Evolutionary conservation across 2,797 vertebrate genomes (phyloP).

Genomic region (Argentina silus): DNA sequence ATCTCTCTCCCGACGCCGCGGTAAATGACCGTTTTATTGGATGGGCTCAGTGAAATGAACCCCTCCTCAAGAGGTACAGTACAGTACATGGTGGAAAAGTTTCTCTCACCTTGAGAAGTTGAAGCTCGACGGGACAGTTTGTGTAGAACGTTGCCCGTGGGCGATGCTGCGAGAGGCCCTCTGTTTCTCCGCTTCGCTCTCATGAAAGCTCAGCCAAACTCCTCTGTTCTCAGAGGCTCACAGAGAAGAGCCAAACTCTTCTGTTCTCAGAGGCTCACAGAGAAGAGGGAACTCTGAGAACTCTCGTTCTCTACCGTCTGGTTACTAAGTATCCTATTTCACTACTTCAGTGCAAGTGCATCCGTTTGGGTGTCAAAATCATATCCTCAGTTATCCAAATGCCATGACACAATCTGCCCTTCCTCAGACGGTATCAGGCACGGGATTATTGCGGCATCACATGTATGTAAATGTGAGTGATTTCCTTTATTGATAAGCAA

Average conservation of each 20-base stretch:
- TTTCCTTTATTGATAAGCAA: conserved; percentile 58
- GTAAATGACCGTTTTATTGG: conserved; percentile 29
- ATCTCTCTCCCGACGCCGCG: conserved; percentile 40
- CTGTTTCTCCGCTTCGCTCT: background rate
- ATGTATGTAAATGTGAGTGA: conserved; percentile 47
- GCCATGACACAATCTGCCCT: background rate
- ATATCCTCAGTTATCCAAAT: too few relatives aligned
- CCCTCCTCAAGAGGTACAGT: conserved; percentile 34
- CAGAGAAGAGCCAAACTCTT: too few relatives aligned
- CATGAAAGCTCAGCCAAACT: background rate
- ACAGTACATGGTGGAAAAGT: conserved; percentile 44
- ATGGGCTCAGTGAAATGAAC: conserved; percentile 25
- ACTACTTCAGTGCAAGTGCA: too few relatives aligned
- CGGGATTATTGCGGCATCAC: conserved; percentile 16
- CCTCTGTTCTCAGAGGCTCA: background rate
- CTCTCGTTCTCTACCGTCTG: too few relatives aligned
- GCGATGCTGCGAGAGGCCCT: conserved; percentile 22
- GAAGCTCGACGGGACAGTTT: conserved; percentile 30
- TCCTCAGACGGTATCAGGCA: conserved; percentile 1
- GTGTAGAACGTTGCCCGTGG: conserved; percentile 32
- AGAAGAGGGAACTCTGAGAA: too few relatives aligned
- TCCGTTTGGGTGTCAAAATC: too few relatives aligned
- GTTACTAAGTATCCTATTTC: too few relatives aligned
- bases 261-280: too few relatives aligned
- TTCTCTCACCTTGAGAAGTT: conserved; percentile 44